These are phyloP conservation scores for Nomia melanderi DNA, from an alignment of 1,140 invertebrate species.

Conservation along the genomic window DNA sequence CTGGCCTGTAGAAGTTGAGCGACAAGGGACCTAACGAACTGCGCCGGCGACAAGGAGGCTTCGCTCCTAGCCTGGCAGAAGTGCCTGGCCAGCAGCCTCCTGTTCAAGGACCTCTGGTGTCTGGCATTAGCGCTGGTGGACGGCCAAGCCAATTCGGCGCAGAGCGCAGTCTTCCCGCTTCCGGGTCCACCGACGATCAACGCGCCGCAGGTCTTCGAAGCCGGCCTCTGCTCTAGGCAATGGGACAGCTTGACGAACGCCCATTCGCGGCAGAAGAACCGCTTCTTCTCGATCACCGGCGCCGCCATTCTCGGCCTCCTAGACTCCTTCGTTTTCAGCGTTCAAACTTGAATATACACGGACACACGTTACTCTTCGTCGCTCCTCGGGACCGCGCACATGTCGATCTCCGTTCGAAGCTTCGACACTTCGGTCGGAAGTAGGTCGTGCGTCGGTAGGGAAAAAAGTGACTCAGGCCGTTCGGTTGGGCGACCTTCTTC, in stretches of 20 bases:
- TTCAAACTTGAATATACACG: no score
- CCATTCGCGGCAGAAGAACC: constrained; percentile 94
- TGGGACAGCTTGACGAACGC: constrained; percentile 96
- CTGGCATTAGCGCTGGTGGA: constrained; percentile 84
- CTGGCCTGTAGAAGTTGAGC: constrained; percentile 84
- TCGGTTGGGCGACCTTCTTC: background rate
- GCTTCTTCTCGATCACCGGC: constrained; percentile 83
- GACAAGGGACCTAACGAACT: constrained; percentile 92
- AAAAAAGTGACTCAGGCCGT: constrained; percentile 13
- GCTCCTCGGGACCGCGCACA: background rate
- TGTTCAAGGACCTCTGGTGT: constrained; percentile 87
- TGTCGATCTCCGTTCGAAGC: background rate
- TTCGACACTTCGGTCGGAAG: background rate
- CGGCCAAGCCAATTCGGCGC: constrained; percentile 90
- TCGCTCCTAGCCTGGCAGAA: constrained; percentile 86
- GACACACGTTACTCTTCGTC: constrained; percentile 18
- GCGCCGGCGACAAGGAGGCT: constrained; percentile 86
- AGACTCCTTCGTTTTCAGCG: background rate
- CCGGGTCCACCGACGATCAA: constrained; percentile 93
- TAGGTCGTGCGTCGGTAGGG: background rate
- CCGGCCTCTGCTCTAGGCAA: constrained; percentile 91
- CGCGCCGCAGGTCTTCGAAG: constrained; percentile 90
- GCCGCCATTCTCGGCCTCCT: constrained; percentile 73
- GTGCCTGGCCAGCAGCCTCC: constrained; percentile 90
- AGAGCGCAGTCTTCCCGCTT: constrained; percentile 92